These are phyloP conservation scores for Mylabris sibirica DNA, from an alignment of 2,888 invertebrate genomes.

Conservation along the genomic window DNA sequence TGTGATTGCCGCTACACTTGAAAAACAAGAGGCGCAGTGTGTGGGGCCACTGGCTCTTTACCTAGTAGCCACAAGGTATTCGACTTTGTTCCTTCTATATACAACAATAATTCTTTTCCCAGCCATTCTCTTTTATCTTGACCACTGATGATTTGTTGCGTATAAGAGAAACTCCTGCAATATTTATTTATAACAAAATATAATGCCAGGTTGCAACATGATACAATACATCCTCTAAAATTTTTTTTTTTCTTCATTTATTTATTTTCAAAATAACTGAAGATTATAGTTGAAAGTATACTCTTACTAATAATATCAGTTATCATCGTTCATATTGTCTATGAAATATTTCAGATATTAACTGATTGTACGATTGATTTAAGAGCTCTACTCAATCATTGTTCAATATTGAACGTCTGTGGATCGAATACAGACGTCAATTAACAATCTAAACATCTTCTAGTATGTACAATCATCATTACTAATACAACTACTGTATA, in stretches of 20 bases:
- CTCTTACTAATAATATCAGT: not conserved
- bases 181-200: conserved; percentile 24
- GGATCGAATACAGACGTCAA: not conserved
- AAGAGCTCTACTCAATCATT: not conserved
- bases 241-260: not conserved
- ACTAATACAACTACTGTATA: not conserved
- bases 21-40: conserved; percentile 36
- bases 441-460: conserved; percentile 1
- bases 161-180: conserved; percentile 27
- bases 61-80: conserved; percentile 39
- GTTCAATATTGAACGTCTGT: not conserved
- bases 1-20: conserved; percentile 39
- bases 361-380: not conserved
- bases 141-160: conserved; percentile 32
- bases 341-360: not conserved
- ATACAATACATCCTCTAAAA: conserved; percentile 26
- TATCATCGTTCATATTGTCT: not conserved
- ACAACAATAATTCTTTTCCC: conserved; percentile 19
- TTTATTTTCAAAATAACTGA: not conserved
- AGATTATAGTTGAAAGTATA: not conserved
- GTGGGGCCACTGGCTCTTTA: conserved; percentile 43
- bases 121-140: conserved; percentile 31
- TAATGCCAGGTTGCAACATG: conserved; percentile 28
- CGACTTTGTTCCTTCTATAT: conserved; percentile 7
- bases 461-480: not conserved